Percentiles rank a stretch among this genome's conserved stretches.
phyloP scores from a whole-genome alignment of 1,140 invertebrate genomes.

The Stenopsyche tienmushanensis region DNA sequence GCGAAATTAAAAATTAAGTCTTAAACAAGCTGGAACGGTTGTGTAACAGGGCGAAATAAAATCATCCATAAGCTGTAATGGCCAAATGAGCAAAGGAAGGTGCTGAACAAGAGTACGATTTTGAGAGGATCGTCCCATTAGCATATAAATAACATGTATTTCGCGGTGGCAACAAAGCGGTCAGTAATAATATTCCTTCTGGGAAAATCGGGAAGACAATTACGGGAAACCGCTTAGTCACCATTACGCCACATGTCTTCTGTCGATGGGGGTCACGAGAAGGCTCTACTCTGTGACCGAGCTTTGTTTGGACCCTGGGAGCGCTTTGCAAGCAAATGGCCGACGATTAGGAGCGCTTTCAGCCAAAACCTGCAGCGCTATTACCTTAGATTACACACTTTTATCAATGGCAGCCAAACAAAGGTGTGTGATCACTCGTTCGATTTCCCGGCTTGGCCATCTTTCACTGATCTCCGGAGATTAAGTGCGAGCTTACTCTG shows the following conservation, averaged over 20 bases:
- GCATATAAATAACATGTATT: slow-evolving; percentile 28
- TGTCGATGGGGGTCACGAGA: not conserved
- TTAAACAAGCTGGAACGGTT: no score
- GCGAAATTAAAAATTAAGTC: no score
- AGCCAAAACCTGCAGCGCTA: slow-evolving; percentile 16
- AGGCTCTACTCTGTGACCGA: not conserved
- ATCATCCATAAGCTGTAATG: no score
- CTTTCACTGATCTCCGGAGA: not conserved
- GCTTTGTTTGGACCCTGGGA: slow-evolving; percentile 9
- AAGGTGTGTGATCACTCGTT: slow-evolving; percentile 15
- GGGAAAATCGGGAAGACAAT: slow-evolving; percentile 33
- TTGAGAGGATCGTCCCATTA: slow-evolving; percentile 14
- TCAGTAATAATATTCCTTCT: slow-evolving; percentile 28
- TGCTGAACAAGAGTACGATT: no score
- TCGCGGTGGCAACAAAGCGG: slow-evolving; percentile 14
- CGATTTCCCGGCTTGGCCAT: not conserved
- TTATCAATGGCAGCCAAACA: slow-evolving; percentile 25
- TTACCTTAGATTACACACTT: slow-evolving; percentile 26
- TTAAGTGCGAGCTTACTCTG: not conserved
- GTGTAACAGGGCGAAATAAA: no score
- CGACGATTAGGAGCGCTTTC: slow-evolving; percentile 22
- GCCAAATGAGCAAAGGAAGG: no score
- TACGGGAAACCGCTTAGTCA: slow-evolving; percentile 30
- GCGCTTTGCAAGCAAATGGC: slow-evolving; percentile 24
- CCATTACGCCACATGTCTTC: slow-evolving; percentile 1